A percentile compares a stretch with the other conserved stretches of the same genome.
Evolutionary conservation across 1,140 invertebrate species (phyloP).

Genomic region (Danaus plexippus): DNA sequence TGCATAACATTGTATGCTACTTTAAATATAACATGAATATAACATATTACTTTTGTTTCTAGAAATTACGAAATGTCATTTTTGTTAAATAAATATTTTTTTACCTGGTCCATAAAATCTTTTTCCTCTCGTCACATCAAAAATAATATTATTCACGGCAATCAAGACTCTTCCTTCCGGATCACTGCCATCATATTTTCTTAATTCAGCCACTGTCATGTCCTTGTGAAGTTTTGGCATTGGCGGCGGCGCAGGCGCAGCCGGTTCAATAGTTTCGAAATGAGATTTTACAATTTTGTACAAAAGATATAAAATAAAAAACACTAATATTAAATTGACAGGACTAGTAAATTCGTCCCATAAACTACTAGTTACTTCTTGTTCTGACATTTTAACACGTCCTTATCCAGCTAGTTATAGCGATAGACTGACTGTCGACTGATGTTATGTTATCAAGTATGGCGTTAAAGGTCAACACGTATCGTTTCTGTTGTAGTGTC

Average conservation of each 20-base stretch:
- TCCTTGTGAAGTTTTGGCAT: conserved; percentile 58
- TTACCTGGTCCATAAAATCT: conserved; percentile 64
- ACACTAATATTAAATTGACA: conserved; percentile 48
- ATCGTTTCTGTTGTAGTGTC: conserved; percentile 8
- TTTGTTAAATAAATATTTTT: conserved; percentile 13
- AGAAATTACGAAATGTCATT: neutral
- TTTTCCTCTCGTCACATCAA: conserved; percentile 62
- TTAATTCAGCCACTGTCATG: conserved; percentile 56
- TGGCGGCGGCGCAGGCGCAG: conserved; percentile 39
- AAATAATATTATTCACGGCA: conserved; percentile 57
- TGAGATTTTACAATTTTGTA: conserved; percentile 62
- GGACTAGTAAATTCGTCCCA: conserved; percentile 63
- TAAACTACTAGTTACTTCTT: conserved; percentile 32
- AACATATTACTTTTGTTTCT: neutral
- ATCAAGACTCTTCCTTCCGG: conserved; percentile 58
- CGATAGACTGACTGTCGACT: conserved; percentile 40
- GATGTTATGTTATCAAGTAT: conserved; percentile 35
- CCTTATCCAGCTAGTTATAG: conserved; percentile 32
- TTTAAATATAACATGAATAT: no score
- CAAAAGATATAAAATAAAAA: conserved; percentile 57
- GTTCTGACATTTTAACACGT: conserved; percentile 51
- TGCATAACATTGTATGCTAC: no score
- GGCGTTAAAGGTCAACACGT: conserved; percentile 42
- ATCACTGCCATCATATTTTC: conserved; percentile 56
- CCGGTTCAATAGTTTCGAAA: conserved; percentile 41